phyloP scores from a whole-genome alignment of 2,888 invertebrate species.

The Helobdella robusta region DNA sequence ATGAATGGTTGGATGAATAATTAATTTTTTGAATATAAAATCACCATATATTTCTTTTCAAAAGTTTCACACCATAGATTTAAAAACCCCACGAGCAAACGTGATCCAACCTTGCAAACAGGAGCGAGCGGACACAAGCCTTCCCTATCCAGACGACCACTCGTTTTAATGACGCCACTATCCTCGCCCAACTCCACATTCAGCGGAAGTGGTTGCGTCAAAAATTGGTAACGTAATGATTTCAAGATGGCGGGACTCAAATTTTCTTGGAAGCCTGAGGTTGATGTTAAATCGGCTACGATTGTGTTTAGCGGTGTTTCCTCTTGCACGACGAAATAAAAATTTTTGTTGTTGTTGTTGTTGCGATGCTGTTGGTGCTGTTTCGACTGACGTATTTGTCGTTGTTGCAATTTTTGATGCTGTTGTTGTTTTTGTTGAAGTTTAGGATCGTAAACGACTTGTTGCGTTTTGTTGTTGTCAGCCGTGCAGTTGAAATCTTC shows the following conservation, averaged over 20 bases:
- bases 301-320: constrained; percentile 28
- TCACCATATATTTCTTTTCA: no score
- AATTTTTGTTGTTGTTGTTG: constrained; percentile 5
- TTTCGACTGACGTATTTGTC: no score
- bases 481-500: no score
- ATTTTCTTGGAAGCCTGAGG: constrained; percentile 26
- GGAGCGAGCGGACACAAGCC: constrained; percentile 25
- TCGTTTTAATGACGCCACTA: constrained; percentile 32
- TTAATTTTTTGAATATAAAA: no score
- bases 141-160: constrained; percentile 33
- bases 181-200: constrained; percentile 29
- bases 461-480: no score
- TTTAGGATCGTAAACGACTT: no score
- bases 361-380: no score
- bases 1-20: no score
- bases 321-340: constrained; percentile 26
- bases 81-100: no score
- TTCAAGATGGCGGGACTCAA: constrained; percentile 24
- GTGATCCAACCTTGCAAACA: constrained; percentile 16
- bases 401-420: no score
- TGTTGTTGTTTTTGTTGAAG: no score
- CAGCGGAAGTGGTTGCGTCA: constrained; percentile 23
- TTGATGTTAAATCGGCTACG: constrained; percentile 30
- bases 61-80: no score
- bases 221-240: constrained; percentile 31